Evolutionary conservation across 2,797 vertebrate species (phyloP).

Genomic region (Sebastes matsubarae): DNA sequence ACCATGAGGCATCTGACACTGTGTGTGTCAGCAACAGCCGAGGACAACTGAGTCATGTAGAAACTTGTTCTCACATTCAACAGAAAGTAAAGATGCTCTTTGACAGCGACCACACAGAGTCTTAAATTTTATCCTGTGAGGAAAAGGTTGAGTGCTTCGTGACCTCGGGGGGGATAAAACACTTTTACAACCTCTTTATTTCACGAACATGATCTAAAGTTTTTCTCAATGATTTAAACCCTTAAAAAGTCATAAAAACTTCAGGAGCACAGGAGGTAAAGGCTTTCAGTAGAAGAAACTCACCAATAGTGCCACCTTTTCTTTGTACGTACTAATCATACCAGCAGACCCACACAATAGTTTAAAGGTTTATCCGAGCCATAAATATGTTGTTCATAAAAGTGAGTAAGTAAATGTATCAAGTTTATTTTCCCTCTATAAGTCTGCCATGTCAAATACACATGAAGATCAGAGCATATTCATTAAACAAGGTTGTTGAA

Average conservation of each 20-base stretch:
- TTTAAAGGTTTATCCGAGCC: background rate
- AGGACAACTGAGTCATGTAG: background rate
- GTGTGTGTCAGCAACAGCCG: background rate
- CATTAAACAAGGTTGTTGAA: background rate
- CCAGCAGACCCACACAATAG: background rate
- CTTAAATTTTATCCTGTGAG: background rate
- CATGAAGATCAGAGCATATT: background rate
- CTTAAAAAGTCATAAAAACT: conserved; percentile 18
- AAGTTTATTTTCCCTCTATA: background rate
- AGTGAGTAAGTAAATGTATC: background rate
- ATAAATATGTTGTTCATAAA: background rate
- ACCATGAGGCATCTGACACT: conserved; percentile 32
- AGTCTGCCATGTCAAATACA: background rate
- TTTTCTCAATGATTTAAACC: conserved; percentile 39
- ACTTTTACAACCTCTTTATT: conserved; percentile 35
- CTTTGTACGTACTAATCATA: background rate
- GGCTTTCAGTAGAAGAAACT: background rate
- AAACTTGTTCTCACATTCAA: conserved; percentile 2
- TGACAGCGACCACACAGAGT: background rate
- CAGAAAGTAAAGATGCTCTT: background rate
- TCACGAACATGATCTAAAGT: conserved; percentile 12
- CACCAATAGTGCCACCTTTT: background rate
- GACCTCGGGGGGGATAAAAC: conserved; percentile 10
- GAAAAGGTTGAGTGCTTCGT: conserved; percentile 22
- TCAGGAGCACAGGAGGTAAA: background rate